Base-by-base conservation (phyloP, 2,797 vertebrate genomes). In the Neosalanx taihuensis region DNA sequence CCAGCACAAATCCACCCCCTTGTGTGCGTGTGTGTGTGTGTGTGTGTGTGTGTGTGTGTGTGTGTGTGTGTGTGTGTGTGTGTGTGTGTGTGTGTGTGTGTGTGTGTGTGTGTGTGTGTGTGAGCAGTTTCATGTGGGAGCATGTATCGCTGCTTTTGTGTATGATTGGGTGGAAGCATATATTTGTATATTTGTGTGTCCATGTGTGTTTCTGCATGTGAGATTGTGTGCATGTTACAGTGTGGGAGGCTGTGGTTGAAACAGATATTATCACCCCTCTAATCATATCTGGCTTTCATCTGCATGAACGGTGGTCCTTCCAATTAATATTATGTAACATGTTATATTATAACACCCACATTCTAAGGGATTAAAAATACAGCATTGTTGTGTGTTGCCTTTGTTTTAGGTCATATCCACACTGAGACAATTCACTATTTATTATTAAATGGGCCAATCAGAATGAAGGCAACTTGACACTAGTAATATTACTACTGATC, bases 191-290 rank as follows among this genome's bases (percentile, higher is more conserved):
- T 82, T 79, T 81, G 67, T 69, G 72, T 58, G 35, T 77, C 35
- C 41, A 31, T 37, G 71, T 53, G 33, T 72, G 85, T 73, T 71
- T 37, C 9, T 46, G 41, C 6, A 6, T 10, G 7, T 41, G 9
- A 41, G 37, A 41, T 12, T 13, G 41, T 46, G 41, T 13, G 41
- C 41, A 3, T 46, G 41, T 3, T 46, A 3, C 41, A 76, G 81
- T 81, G 88, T 86, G 82, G 89, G 89, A 70, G 88, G 86, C 87
- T 86, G 83, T 82, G 85, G 81, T 83, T 81, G 76, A 86, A 73
- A 74, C 71, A 65, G 76, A 88, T 83, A 81, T 83, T 85, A 67
- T 72, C 66, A 74, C 70, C 81, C 86, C 81, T 85, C 80, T 76
- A 84, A 84, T 82, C 65, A 65, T 65, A 68, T 81, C 69, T 82